Evolutionary conservation across 2,113 vertebrate species (phyloP).

Genomic region (Hydrochoerus hydrochaeris): DNA sequence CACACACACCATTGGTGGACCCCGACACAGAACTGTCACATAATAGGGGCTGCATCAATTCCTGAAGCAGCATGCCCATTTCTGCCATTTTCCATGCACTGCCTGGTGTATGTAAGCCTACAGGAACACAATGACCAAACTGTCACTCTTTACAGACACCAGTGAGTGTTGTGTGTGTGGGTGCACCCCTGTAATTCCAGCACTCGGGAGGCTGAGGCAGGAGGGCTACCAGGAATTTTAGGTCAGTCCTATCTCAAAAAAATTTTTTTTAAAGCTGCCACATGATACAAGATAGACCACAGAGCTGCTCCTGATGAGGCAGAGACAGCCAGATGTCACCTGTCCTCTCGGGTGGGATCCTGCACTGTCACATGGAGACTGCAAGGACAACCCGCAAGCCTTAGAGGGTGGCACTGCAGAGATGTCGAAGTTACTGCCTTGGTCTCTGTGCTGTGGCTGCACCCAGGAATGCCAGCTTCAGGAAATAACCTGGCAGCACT

Average conservation of each 20-base stretch:
- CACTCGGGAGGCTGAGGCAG: too few species aligned
- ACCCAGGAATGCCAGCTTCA: not conserved
- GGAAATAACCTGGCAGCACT: not conserved
- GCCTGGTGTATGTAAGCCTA: not conserved
- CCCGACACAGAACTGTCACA: not conserved
- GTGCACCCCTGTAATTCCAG: too few species aligned
- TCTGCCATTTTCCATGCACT: not conserved
- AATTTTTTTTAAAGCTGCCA: too few species aligned
- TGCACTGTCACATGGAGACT: not conserved
- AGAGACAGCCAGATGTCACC: not conserved
- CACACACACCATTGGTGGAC: too few species aligned
- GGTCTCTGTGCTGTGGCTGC: not conserved
- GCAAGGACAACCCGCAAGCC: not conserved
- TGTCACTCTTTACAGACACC: not conserved
- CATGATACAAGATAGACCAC: not conserved
- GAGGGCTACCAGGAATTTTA: not conserved
- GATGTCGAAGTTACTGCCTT: not conserved
- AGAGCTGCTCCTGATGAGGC: not conserved
- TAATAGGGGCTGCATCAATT: fast-evolving
- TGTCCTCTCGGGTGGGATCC: not conserved
- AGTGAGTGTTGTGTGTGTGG: not conserved
- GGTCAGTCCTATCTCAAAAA: not conserved
- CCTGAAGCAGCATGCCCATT: too few species aligned
- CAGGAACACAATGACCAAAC: not conserved
- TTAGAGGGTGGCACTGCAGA: not conserved